These are phyloP conservation scores for Echinarachnius parma DNA, from an alignment of 53 echinoderm and acorn worm species.

Conservation along the genomic window DNA sequence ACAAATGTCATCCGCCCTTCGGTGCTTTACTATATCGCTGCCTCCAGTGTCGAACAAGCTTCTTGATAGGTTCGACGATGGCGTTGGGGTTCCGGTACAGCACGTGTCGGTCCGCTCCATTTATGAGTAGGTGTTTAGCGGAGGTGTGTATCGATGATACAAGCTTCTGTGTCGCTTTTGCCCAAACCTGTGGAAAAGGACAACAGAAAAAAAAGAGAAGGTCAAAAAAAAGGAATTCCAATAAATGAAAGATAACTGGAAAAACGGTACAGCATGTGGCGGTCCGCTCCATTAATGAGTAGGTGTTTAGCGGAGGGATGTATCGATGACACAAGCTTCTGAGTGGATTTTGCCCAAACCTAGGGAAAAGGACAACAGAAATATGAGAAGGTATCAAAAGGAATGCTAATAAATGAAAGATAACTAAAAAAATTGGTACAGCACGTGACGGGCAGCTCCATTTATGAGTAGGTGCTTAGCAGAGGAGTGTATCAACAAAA, in stretches of 20 bases:
- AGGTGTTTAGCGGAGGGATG: slow-evolving; percentile 79
- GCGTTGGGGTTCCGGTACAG: slow-evolving; percentile 89
- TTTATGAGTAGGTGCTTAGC: too few species aligned
- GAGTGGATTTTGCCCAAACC: slow-evolving; percentile 82
- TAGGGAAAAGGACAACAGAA: background rate
- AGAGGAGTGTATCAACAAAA: too few species aligned
- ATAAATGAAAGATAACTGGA: background rate
- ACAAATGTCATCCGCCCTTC: slow-evolving; percentile 39
- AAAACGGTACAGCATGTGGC: slow-evolving; percentile 79
- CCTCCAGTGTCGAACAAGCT: slow-evolving; percentile 76
- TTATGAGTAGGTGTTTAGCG: slow-evolving; percentile 80
- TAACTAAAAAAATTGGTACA: too few species aligned
- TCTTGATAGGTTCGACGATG: slow-evolving; percentile 78
- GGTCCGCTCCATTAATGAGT: slow-evolving; percentile 84
- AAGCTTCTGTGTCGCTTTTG: slow-evolving; percentile 71
- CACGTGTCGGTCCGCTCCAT: slow-evolving; percentile 91
- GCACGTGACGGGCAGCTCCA: too few species aligned
- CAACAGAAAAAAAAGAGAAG: slow-evolving; percentile 19
- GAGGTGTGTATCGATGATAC: slow-evolving; percentile 63
- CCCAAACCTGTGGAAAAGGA: slow-evolving; percentile 88
- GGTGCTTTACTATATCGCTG: slow-evolving; percentile 39
- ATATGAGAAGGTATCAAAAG: background rate
- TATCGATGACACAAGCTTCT: slow-evolving; percentile 59
- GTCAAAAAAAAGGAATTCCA: background rate
- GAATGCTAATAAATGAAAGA: too few species aligned